These are phyloP conservation scores for Reinhardtius hippoglossoides DNA, from an alignment of 2,113 vertebrate species.

Conservation along the genomic window DNA sequence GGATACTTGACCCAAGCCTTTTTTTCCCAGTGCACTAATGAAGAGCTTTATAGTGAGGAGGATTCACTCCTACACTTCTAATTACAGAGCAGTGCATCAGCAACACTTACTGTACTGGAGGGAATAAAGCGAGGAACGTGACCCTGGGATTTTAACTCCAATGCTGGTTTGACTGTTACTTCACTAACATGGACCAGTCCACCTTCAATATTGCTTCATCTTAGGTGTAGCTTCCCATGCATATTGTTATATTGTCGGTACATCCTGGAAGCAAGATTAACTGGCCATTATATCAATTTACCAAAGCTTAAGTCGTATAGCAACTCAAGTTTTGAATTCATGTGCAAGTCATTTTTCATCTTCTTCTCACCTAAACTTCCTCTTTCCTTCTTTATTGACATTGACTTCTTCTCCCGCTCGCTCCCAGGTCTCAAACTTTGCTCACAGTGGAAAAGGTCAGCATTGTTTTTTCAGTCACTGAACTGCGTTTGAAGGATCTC, in stretches of 20 bases:
- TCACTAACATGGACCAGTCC: background rate
- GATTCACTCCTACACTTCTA: slow-evolving; percentile 24
- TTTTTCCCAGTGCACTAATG: slow-evolving; percentile 59
- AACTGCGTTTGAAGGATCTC: background rate
- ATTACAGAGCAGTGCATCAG: slow-evolving; percentile 16
- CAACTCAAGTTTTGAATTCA: background rate
- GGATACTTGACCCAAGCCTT: slow-evolving; percentile 37
- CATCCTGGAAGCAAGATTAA: background rate
- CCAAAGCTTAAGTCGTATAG: too few relatives aligned
- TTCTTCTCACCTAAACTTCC: too few relatives aligned
- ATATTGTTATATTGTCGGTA: too few relatives aligned
- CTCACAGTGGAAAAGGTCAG: background rate
- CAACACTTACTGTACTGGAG: background rate
- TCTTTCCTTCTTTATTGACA: background rate
- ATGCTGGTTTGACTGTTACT: background rate
- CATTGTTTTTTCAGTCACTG: background rate
- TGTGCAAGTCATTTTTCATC: too few relatives aligned
- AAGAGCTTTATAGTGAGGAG: slow-evolving; percentile 59
- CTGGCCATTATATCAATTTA: background rate
- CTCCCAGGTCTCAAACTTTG: background rate
- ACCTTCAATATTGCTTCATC: too few relatives aligned
- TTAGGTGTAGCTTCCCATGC: too few relatives aligned
- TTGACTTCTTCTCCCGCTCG: background rate
- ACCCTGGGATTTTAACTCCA: background rate
- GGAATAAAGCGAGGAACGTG: background rate